These are phyloP conservation scores for Trichopoda pennipes DNA, from an alignment of 2,888 invertebrate species.

Conservation along the genomic window DNA sequence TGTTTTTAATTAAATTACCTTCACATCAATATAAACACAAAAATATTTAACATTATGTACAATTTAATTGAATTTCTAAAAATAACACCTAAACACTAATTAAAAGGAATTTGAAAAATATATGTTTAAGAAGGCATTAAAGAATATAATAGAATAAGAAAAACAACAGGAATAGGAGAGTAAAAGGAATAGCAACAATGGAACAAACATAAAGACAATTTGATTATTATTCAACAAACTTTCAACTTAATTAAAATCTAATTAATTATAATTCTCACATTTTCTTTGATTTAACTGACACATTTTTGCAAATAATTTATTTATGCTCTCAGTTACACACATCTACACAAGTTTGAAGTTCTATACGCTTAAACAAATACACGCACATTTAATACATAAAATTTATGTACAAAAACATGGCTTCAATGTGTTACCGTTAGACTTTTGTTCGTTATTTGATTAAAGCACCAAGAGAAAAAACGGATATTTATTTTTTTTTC, in stretches of 20 bases:
- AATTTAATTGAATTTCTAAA: too few relatives aligned
- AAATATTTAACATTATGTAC: not conserved
- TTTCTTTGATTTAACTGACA: conserved; percentile 68
- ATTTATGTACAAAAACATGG: not conserved
- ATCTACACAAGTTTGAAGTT: conserved; percentile 1
- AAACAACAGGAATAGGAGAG: not conserved
- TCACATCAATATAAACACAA: not conserved
- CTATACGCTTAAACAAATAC: not conserved
- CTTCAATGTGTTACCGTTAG: too few relatives aligned
- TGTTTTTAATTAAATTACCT: too few relatives aligned
- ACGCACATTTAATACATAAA: not conserved
- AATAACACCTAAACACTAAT: too few relatives aligned
- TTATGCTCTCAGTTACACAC: conserved; percentile 39
- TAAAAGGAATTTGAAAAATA: too few relatives aligned
- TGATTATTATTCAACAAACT: conserved; percentile 51
- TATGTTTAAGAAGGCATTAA: too few relatives aligned
- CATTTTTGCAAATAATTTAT: conserved; percentile 67
- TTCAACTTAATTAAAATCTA: conserved; percentile 61
- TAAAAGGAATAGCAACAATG: not conserved
- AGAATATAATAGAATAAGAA: not conserved
- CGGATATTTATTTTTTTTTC: not conserved
- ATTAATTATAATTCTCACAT: conserved; percentile 71
- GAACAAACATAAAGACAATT: conserved; percentile 14
- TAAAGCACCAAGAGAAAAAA: not conserved
- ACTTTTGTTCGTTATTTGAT: too few relatives aligned